phyloP scores from a whole-genome alignment of 2,113 vertebrate species.

The Acrocephalus arundinaceus region DNA sequence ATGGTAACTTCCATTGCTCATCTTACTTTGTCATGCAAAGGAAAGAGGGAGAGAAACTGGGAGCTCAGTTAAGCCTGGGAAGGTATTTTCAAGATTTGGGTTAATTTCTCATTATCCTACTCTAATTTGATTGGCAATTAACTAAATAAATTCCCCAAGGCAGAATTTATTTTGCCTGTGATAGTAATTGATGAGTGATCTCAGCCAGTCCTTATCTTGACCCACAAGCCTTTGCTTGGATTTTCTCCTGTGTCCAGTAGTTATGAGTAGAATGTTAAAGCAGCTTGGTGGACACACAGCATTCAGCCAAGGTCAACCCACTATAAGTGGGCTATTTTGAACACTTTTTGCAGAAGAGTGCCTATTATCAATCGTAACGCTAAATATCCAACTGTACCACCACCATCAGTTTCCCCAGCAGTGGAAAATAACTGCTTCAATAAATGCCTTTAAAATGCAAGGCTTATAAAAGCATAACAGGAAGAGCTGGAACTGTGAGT shows the following conservation, averaged over 20 bases:
- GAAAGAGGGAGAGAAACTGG: background rate
- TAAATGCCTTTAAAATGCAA: background rate
- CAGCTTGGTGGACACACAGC: rapidly evolving
- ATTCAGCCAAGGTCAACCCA: background rate
- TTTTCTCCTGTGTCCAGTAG: background rate
- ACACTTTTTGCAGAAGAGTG: background rate
- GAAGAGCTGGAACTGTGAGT: background rate
- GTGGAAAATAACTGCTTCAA: background rate
- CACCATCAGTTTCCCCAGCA: background rate
- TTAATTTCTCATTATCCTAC: background rate
- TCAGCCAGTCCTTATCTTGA: background rate
- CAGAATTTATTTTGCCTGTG: rapidly evolving
- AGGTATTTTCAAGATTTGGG: background rate
- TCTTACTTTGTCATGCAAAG: rapidly evolving
- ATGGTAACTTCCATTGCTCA: rapidly evolving
- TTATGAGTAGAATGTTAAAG: background rate
- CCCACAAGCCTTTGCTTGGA: rapidly evolving
- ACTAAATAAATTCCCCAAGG: background rate
- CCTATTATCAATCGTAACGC: background rate
- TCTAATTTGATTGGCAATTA: background rate
- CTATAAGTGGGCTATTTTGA: background rate
- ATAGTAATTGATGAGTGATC: background rate
- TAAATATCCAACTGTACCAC: background rate
- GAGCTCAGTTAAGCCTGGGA: background rate
- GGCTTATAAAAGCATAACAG: background rate